Evolutionary conservation across 2,113 vertebrate species (phyloP).

Genomic region (Plecturocebus donacophilus): DNA sequence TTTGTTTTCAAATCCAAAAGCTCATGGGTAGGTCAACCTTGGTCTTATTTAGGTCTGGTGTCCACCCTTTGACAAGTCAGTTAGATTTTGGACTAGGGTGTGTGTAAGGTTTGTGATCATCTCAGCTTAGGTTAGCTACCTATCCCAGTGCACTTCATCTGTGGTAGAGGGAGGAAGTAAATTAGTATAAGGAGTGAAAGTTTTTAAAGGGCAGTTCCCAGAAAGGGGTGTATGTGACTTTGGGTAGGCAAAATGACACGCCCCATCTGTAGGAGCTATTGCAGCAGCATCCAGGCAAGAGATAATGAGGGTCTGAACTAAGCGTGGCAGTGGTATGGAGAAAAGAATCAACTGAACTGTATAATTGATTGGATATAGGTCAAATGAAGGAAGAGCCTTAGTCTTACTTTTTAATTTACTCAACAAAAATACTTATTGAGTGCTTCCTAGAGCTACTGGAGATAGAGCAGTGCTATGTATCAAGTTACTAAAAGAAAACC

Average conservation of each 20-base stretch:
- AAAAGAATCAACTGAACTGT: background rate
- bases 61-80: background rate
- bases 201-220: background rate
- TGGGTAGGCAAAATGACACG: background rate
- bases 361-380: background rate
- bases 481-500: background rate
- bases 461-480: background rate
- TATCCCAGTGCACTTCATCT: background rate
- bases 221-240: background rate
- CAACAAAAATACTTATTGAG: background rate
- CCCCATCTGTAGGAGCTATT: background rate
- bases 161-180: background rate
- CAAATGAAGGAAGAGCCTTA: background rate
- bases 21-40: background rate
- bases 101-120: background rate
- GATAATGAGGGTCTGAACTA: background rate
- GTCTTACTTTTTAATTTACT: background rate
- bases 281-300: background rate
- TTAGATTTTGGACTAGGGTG: background rate
- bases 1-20: background rate
- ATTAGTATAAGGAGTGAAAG: background rate
- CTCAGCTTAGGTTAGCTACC: background rate
- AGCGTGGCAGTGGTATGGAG: background rate
- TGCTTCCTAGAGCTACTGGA: background rate
- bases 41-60: background rate